Base-by-base conservation (phyloP, 2,888 invertebrate species). In the Habroteleia sp. region DNA sequence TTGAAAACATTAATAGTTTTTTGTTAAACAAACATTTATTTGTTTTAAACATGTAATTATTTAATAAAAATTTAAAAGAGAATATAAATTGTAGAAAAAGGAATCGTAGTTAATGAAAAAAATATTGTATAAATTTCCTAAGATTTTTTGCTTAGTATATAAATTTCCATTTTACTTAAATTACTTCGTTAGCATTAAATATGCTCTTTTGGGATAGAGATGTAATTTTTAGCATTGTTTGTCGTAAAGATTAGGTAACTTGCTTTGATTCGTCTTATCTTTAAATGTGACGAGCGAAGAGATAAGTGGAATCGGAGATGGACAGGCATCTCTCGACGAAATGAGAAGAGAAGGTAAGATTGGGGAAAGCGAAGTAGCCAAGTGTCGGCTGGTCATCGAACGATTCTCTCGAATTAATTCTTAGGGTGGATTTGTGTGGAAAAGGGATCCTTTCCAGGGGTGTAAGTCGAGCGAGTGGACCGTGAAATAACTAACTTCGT, bases 331-430 rank as follows among this genome's bases (percentile, higher is more conserved):
- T 78, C 74, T 46, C 68, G 58, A 66, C 63, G 79, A 78, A 74
- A 80, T 69, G 76, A 71, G 74, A 68, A 60, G 60, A 58, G 66
- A 42, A 39, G 69, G 44, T 66, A 73, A 74, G 75, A 54, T n/a
- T n/a, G 52, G 62, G 65, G 46, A 66, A 46, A 75, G 73, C 37
- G 72, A 66, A 62, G 62, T 62, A 63, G 73, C 78, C 81, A 82
- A 80, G 83, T 84, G 83, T 83, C 82, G 83, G 80, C 82, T 82
- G 85, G 84, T 82, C 83, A 82, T 83, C 80, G 85, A 84, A 84
- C 85, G 85, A 86, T 87, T 87, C 87, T 86, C 85, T 85, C 85
- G 88, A 88, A 88, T 87, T 88, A 88, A 88, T 88, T 88, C 88
- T 87, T 87, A 87, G 84, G 85, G 85, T 79, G 78, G 81, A 82